phyloP scores from a whole-genome alignment of 2,113 vertebrate species.

The Gracilinanus agilis region DNA sequence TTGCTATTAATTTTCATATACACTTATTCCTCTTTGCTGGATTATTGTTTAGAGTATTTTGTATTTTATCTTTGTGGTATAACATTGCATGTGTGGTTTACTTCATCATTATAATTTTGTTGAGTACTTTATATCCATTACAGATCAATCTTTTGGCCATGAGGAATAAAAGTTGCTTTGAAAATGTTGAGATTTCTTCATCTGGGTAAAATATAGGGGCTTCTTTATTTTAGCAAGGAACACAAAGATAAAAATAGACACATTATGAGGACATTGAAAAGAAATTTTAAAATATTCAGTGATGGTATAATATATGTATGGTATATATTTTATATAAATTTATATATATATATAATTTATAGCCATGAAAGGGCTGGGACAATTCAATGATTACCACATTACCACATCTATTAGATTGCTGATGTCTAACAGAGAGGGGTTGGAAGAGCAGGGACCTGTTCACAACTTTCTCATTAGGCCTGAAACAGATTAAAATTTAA shows the following conservation, averaged over 20 bases:
- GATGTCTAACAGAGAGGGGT: background rate
- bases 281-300: background rate
- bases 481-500: background rate
- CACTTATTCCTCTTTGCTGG: background rate
- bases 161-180: background rate
- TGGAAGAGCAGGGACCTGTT: background rate
- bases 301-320: no score
- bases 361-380: background rate
- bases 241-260: background rate
- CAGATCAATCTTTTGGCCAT: background rate
- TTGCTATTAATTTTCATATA: background rate
- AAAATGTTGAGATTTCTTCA: background rate
- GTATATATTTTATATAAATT: no score
- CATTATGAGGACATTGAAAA: background rate
- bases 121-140: background rate
- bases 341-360: no score
- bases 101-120: background rate
- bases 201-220: background rate
- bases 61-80: background rate
- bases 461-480: background rate
- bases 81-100: background rate
- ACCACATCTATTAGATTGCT: background rate
- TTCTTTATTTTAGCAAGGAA: background rate
- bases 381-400: background rate
- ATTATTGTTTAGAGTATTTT: background rate